Evolutionary conservation across 2,113 vertebrate species (phyloP).

Genomic region (Guaruba guarouba): DNA sequence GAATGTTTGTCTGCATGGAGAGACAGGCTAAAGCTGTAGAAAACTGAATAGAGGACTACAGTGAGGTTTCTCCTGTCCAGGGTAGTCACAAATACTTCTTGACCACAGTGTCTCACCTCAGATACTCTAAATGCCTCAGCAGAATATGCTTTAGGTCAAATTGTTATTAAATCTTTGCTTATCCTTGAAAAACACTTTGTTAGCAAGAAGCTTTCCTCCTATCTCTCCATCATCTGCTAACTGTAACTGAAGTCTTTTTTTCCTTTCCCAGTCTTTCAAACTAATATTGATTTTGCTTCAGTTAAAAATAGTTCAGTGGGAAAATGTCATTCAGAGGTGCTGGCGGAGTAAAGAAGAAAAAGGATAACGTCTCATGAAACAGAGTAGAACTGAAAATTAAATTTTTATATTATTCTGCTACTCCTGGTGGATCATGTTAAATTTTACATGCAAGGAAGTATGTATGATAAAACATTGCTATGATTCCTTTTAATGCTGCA

Average conservation of each 20-base stretch:
- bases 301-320: slow-evolving; percentile 54
- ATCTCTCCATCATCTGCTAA: slow-evolving; percentile 22
- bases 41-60: background rate
- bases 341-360: slow-evolving; percentile 28
- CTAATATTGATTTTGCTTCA: slow-evolving; percentile 58
- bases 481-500: background rate
- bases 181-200: slow-evolving; percentile 30
- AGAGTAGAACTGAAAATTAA: slow-evolving; percentile 14
- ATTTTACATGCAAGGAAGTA: background rate
- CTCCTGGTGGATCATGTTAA: background rate
- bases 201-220: slow-evolving; percentile 25
- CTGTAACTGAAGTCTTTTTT: slow-evolving; percentile 52
- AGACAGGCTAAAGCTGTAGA: background rate
- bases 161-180: slow-evolving; percentile 8
- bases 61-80: background rate
- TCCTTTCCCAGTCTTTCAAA: slow-evolving; percentile 33
- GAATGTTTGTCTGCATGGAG: background rate
- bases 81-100: background rate
- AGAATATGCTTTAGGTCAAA: background rate
- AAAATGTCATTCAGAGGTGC: slow-evolving; percentile 57
- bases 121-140: background rate
- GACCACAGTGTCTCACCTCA: background rate
- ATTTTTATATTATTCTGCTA: slow-evolving; percentile 4
- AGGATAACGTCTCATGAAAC: slow-evolving; percentile 6
- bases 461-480: background rate